Percentiles rank a stretch among this genome's conserved stretches.
Evolutionary conservation across 2,888 invertebrate species (phyloP).

Genomic region (Heliconius charithonia): DNA sequence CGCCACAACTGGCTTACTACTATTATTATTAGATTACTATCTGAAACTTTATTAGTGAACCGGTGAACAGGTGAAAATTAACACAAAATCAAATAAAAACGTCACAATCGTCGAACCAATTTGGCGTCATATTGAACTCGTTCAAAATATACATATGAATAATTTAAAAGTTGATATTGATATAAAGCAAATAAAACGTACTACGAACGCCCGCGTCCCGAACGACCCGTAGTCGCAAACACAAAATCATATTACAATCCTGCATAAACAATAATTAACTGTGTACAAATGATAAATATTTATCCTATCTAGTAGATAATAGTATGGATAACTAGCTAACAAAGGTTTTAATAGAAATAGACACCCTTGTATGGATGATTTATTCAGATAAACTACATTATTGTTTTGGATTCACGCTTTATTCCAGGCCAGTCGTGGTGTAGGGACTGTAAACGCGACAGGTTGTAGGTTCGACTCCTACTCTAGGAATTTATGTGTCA

Average conservation of each 20-base stretch:
- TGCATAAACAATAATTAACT: slow-evolving; percentile 11
- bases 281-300: not conserved
- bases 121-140: not conserved
- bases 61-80: not conserved
- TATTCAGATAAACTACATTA: not conserved
- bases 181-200: slow-evolving; percentile 2
- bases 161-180: slow-evolving; percentile 1
- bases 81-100: not conserved
- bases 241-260: slow-evolving; percentile 1
- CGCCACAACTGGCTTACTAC: too few species aligned
- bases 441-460: not conserved
- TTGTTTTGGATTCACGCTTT: not conserved
- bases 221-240: not conserved
- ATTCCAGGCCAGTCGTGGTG: not conserved
- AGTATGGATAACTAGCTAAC: not conserved
- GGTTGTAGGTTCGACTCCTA: not conserved
- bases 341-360: not conserved
- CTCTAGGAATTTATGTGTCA: not conserved
- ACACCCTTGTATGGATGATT: not conserved
- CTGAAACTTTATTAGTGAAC: too few species aligned
- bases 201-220: not conserved
- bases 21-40: too few species aligned
- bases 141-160: not conserved
- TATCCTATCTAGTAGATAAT: not conserved
- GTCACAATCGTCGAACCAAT: not conserved